phyloP scores from a whole-genome alignment of 2,113 vertebrate species.

The Laterallus jamaicensis region DNA sequence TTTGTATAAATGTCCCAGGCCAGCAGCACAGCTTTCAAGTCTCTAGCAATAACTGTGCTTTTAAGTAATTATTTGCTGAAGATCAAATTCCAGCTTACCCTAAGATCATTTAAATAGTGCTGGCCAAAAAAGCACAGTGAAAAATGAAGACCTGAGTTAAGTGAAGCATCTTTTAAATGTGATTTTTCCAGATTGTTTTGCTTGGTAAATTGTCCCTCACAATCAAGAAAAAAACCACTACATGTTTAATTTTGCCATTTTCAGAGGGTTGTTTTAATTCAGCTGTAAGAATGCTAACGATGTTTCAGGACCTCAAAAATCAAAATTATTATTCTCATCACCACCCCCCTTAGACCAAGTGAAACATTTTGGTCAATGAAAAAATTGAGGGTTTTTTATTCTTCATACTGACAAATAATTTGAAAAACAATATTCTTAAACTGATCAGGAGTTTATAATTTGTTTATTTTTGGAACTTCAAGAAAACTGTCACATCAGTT shows the following conservation, averaged over 20 bases:
- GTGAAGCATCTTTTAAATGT: neutral
- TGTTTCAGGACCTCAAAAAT: neutral
- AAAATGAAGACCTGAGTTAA: neutral
- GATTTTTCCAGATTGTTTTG: neutral
- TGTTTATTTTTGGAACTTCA: neutral
- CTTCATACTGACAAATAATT: neutral
- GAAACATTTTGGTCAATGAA: neutral
- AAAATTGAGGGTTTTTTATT: neutral
- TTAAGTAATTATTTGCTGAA: neutral
- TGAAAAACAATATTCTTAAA: neutral
- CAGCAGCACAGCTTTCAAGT: neutral
- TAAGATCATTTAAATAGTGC: neutral
- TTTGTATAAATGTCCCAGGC: neutral
- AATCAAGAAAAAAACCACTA: neutral
- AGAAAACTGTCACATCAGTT: neutral
- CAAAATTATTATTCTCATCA: neutral
- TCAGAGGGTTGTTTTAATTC: neutral
- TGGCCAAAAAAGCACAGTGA: neutral
- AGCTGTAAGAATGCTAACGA: neutral
- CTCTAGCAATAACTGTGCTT: neutral
- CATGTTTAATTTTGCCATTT: neutral
- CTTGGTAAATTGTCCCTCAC: neutral
- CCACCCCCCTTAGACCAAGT: neutral
- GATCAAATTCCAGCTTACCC: neutral
- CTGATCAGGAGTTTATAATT: neutral